A percentile compares a stretch with the other conserved stretches of the same genome.
phyloP scores from a whole-genome alignment of 2,888 invertebrate species.

The Timema podura region DNA sequence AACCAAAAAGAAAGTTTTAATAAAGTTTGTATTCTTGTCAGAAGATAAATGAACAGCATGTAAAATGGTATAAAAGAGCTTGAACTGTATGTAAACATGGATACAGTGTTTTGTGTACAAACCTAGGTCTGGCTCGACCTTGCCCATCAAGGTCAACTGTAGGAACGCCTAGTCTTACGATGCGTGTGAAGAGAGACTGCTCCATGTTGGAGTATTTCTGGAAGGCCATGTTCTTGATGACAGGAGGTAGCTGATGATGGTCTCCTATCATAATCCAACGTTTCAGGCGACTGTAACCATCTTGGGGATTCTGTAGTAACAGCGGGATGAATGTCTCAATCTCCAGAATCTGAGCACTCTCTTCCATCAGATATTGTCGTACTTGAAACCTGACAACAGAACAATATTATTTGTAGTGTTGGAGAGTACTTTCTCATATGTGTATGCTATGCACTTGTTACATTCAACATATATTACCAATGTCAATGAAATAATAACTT shows the following conservation, averaged over 20 bases:
- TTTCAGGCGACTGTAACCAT: constrained; percentile 92
- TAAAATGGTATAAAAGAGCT: too few species aligned
- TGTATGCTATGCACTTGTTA: too few species aligned
- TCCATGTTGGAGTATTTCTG: constrained; percentile 99
- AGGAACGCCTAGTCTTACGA: constrained; percentile 94
- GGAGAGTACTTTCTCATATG: too few species aligned
- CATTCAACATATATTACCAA: too few species aligned
- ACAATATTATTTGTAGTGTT: too few species aligned
- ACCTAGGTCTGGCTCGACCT: constrained; percentile 87
- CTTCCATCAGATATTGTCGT: constrained; percentile 99
- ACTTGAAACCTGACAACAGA: constrained; percentile 79
- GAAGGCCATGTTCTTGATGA: constrained; percentile 99
- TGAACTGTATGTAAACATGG: too few species aligned
- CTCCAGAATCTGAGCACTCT: constrained; percentile 97
- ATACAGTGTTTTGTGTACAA: constrained; percentile 23
- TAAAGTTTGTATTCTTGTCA: neutral
- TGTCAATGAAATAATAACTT: too few species aligned
- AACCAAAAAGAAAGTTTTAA: neutral
- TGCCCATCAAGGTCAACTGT: constrained; percentile 97
- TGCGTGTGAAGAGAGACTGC: constrained; percentile 93
- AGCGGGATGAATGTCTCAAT: constrained; percentile 99
- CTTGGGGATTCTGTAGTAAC: constrained; percentile 95
- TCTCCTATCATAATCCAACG: constrained; percentile 99
- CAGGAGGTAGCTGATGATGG: constrained; percentile 98
- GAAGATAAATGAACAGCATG: too few species aligned